These are phyloP conservation scores for Corydoras sp. DNA, from an alignment of 2,113 vertebrate genomes.

Conservation along the genomic window DNA sequence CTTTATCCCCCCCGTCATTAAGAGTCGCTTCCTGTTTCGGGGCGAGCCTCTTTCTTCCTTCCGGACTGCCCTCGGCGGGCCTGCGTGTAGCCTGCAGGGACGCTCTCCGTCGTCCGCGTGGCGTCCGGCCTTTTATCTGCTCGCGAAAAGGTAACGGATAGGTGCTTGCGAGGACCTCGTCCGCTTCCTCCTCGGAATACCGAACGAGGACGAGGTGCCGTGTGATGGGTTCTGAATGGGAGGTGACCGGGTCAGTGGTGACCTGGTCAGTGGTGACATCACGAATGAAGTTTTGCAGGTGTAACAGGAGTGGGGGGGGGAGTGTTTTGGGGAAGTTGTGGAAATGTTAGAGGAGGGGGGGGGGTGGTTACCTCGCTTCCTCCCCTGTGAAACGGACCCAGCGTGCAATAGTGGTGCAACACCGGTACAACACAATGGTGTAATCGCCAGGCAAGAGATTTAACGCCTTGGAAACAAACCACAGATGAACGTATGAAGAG, in stretches of 20 bases:
- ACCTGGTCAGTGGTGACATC: too few species aligned
- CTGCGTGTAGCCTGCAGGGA: conserved; percentile 15
- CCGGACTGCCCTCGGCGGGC: background rate
- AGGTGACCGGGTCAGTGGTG: too few species aligned
- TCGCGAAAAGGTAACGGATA: conserved; percentile 21
- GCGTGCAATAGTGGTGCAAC: conserved; percentile 41
- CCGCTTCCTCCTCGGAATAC: background rate
- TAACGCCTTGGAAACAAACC: conserved; percentile 9
- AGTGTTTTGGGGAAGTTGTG: background rate
- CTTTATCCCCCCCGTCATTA: conserved; percentile 17
- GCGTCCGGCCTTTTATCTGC: background rate
- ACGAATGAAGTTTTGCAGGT: too few species aligned
- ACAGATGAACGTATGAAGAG: conserved; percentile 5
- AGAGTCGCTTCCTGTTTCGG: conserved; percentile 35
- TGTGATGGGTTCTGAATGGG: too few species aligned
- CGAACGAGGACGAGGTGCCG: too few species aligned
- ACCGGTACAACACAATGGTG: conserved; percentile 31
- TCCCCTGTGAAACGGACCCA: background rate
- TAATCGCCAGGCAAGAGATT: conserved; percentile 34
- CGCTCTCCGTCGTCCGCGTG: background rate
- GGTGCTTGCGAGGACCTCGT: conserved; percentile 25
- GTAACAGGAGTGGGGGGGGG: background rate
- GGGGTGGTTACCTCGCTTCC: too few species aligned
- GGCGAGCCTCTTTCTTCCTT: conserved; percentile 23
- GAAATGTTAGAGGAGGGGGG: too few species aligned